phyloP scores from a whole-genome alignment of 2,888 invertebrate genomes.

The Girardia tigrina region DNA sequence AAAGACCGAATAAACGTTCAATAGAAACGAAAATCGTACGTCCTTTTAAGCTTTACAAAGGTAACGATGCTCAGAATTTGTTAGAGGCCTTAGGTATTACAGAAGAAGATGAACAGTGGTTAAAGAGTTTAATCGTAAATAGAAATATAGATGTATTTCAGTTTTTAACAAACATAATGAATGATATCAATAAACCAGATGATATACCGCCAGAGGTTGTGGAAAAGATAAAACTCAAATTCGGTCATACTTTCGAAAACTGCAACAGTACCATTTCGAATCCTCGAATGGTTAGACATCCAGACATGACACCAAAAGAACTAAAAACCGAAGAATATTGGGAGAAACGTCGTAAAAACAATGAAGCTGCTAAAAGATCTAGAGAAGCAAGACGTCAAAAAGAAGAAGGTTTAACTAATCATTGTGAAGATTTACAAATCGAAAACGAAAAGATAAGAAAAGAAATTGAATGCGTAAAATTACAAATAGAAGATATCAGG shows the following conservation, averaged over 20 bases:
- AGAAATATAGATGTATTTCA: constrained; percentile 15
- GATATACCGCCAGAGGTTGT: background rate
- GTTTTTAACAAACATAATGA: background rate
- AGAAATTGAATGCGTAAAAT: background rate
- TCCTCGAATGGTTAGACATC: constrained; percentile 30
- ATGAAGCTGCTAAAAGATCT: constrained; percentile 31
- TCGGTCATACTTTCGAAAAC: constrained; percentile 4
- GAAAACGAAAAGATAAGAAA: background rate
- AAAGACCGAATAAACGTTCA: background rate
- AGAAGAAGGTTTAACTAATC: constrained; percentile 26
- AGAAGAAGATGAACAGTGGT: constrained; percentile 10
- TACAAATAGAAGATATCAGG: background rate
- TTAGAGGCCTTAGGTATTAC: background rate
- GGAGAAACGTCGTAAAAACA: constrained; percentile 33
- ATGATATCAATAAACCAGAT: background rate
- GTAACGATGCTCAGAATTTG: background rate
- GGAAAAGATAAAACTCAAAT: constrained; percentile 2
- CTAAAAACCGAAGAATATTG: constrained; percentile 26
- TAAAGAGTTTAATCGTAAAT: background rate
- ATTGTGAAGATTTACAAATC: constrained; percentile 7
- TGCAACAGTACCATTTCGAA: constrained; percentile 17
- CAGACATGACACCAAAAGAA: constrained; percentile 30
- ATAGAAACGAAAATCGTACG: background rate
- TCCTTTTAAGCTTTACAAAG: constrained; percentile 7
- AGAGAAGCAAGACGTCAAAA: constrained; percentile 27